A percentile compares a stretch with the other conserved stretches of the same genome.
These are phyloP conservation scores for Onthophagus taurus DNA, from an alignment of 1,140 invertebrate genomes.

Conservation along the genomic window DNA sequence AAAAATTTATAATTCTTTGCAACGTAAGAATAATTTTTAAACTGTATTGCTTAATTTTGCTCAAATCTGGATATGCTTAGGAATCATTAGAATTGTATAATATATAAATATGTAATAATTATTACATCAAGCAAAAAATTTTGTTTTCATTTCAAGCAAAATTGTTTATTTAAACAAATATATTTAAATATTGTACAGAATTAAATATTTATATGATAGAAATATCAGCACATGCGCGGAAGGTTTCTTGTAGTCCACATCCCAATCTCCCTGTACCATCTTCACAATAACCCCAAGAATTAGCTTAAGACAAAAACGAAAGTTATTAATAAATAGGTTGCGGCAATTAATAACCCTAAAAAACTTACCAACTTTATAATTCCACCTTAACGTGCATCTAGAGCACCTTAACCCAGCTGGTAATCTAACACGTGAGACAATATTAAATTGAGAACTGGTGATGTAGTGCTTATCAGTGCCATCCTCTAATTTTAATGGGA, in stretches of 20 bases:
- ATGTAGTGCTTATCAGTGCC: conserved; percentile 7
- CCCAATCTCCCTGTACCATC: conserved; percentile 39
- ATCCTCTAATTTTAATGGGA: conserved; percentile 12
- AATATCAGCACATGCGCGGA: conserved; percentile 59
- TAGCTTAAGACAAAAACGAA: conserved; percentile 34
- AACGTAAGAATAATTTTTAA: no score
- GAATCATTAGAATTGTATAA: no score
- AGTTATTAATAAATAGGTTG: background rate
- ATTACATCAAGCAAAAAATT: no score
- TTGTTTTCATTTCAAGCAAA: no score
- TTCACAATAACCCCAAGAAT: conserved; percentile 47
- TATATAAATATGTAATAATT: no score
- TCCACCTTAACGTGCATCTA: conserved; percentile 25
- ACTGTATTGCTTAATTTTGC: no score
- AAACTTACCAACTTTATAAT: conserved; percentile 18
- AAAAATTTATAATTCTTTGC: no score
- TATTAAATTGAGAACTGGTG: background rate
- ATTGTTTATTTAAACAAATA: no score
- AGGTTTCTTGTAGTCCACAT: conserved; percentile 58
- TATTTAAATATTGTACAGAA: no score
- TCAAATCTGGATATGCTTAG: no score
- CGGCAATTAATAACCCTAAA: no score
- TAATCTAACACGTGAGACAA: conserved; percentile 11
- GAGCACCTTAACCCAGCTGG: conserved; percentile 20
- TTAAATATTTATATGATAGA: no score